Base-by-base conservation (phyloP, 2,113 vertebrate genomes). In the Vulpes ferrilata region DNA sequence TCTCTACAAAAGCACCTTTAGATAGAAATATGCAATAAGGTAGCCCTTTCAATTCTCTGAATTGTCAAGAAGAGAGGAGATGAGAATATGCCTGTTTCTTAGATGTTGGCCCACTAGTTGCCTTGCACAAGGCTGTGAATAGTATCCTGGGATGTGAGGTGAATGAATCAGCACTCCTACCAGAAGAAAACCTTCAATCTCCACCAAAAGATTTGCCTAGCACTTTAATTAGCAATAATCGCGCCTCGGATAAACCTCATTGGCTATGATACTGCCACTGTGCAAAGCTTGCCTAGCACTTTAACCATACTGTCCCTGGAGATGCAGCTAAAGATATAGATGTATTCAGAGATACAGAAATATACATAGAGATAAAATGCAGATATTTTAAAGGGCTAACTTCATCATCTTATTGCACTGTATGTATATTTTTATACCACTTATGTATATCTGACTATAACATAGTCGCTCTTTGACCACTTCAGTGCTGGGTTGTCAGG, bases 301-400 rank as follows among this genome's bases (percentile, higher is more conserved):
- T 90, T 57, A 95, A 76, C 51, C 25, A 19, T 35, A 59, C 69
- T 79, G 74, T 48, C 16, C 22, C 7, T 82, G 25, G 60, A 85
- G 43, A 76, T 53, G 2, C 51, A 90, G 62, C 25, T 83, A 81
- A 51, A 91, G 51, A 32, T 73, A 13, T 89, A 82, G 19, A 57
- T 35, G 7, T 35, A 84, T 57, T 38, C 95, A 93, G 55, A 90
- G n/a, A 59, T 83, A 60, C 57, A 80, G 38, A 62, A 57, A 51
- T 78, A 30, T 59, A 23, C 38, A 20, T 67, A 67, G 12, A 35
- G 57, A 74, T 23, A 94, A 89, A 38, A 62, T 64, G 23, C 22
- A 69, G 27, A 16, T 71, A 84, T 96, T 93, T 90, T 88, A 64
- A 96, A 95, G 43, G 87, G 35, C 7, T 71, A 74, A 93, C 59